These are phyloP conservation scores for Athene cunicularia DNA, from an alignment of 2,113 vertebrate genomes.

Conservation along the genomic window DNA sequence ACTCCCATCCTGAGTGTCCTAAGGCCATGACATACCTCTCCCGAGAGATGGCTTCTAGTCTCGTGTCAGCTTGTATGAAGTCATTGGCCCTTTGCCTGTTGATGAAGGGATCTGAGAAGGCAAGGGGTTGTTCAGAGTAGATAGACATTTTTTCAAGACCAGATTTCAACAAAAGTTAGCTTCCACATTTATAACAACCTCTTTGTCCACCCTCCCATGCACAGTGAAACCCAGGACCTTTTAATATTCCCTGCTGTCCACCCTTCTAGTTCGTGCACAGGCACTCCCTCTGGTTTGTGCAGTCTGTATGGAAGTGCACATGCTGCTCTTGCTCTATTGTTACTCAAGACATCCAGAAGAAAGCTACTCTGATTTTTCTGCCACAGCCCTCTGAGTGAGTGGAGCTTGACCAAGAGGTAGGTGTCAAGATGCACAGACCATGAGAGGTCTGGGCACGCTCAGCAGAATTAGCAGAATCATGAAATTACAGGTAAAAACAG, in stretches of 20 bases:
- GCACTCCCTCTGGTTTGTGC: neutral
- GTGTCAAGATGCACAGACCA: neutral
- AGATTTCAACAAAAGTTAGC: neutral
- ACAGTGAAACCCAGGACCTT: neutral
- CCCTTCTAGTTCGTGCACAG: rapidly evolving
- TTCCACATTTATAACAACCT: neutral
- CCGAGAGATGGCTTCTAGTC: constrained; percentile 45
- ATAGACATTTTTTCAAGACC: neutral
- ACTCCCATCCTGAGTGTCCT: neutral
- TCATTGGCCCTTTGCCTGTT: constrained; percentile 73
- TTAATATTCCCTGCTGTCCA: neutral
- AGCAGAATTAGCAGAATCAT: neutral
- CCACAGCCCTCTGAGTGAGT: neutral
- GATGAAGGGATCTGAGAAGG: constrained; percentile 74
- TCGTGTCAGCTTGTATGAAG: constrained; percentile 69
- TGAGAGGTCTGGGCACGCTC: neutral
- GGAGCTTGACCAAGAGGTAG: neutral
- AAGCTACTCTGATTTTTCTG: neutral
- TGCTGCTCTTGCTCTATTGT: neutral
- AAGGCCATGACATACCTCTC: constrained; percentile 71
- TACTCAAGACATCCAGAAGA: neutral
- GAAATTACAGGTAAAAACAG: neutral
- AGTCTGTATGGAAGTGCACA: neutral
- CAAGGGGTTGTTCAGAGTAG: neutral
- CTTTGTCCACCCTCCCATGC: neutral